Evolutionary conservation across 2,888 invertebrate species (phyloP).

Genomic region (Punctoribates punctum): DNA sequence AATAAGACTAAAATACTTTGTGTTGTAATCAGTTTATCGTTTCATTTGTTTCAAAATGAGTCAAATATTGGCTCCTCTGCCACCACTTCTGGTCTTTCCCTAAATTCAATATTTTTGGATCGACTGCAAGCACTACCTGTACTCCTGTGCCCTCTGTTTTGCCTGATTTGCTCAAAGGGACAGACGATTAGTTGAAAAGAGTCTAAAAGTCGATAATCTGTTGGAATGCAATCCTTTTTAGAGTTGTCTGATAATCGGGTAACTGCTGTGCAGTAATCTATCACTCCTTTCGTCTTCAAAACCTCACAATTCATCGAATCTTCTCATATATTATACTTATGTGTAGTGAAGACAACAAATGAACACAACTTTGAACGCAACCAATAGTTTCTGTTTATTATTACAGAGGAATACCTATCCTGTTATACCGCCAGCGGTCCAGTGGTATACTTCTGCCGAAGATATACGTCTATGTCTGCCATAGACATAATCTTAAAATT

Average conservation of each 20-base stretch:
- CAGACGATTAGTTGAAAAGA: background rate
- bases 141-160: conserved; percentile 8
- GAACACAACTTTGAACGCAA: background rate
- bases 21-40: background rate
- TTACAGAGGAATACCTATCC: too few relatives aligned
- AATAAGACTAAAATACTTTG: background rate
- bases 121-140: background rate
- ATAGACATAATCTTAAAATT: too few relatives aligned
- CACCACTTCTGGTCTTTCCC: too few relatives aligned
- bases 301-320: conserved; percentile 7
- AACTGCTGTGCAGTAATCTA: conserved; percentile 27
- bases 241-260: background rate
- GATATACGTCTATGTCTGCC: too few relatives aligned
- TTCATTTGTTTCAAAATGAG: too few relatives aligned
- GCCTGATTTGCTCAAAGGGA: conserved; percentile 7
- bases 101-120: background rate
- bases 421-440: too few relatives aligned
- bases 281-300: background rate
- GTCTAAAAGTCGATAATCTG: background rate
- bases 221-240: background rate
- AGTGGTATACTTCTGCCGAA: too few relatives aligned
- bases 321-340: conserved; percentile 11
- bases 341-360: conserved; percentile 6
- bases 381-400: background rate
- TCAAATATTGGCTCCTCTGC: too few relatives aligned